Percentiles rank a stretch among this genome's conserved stretches.
phyloP scores from a whole-genome alignment of 1,140 invertebrate species.

The Gryllus bimaculatus region DNA sequence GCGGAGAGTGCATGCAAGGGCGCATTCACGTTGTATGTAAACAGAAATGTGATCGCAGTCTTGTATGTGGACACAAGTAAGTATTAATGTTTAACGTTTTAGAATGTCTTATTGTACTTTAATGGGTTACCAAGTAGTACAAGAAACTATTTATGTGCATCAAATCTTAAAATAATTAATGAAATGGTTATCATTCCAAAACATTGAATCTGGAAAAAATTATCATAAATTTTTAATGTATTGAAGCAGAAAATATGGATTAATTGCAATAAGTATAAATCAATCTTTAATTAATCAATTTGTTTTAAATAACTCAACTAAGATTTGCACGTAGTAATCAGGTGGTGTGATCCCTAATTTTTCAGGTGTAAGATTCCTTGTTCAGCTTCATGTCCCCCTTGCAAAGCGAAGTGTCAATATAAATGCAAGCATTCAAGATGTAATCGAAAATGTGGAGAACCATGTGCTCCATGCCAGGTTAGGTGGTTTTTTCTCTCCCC shows the following conservation, averaged over 20 bases:
- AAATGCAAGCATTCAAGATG: conserved; percentile 49
- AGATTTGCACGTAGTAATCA: neutral
- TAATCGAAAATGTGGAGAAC: conserved; percentile 43
- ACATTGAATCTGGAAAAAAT: no score
- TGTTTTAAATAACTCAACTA: no score
- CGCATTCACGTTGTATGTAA: conserved; percentile 50
- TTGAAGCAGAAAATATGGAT: neutral
- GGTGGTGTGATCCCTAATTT: conserved; percentile 26
- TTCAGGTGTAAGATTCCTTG: conserved; percentile 51
- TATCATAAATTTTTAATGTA: neutral
- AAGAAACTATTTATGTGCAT: neutral
- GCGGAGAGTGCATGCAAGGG: conserved; percentile 47
- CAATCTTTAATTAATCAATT: neutral
- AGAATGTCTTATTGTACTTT: neutral
- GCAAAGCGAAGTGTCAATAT: conserved; percentile 44
- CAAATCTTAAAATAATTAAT: neutral
- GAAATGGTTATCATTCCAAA: neutral
- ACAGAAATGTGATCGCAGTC: conserved; percentile 43
- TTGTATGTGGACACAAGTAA: conserved; percentile 54
- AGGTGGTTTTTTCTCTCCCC: conserved; percentile 10
- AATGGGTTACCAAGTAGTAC: neutral
- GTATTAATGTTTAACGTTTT: neutral
- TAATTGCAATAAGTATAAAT: neutral
- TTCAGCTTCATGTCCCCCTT: conserved; percentile 50
- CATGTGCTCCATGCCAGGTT: conserved; percentile 49